Percentiles rank a stretch among this genome's conserved stretches.
phyloP scores from a whole-genome alignment of 2,113 vertebrate species.

The Hippocampus abdominalis region DNA sequence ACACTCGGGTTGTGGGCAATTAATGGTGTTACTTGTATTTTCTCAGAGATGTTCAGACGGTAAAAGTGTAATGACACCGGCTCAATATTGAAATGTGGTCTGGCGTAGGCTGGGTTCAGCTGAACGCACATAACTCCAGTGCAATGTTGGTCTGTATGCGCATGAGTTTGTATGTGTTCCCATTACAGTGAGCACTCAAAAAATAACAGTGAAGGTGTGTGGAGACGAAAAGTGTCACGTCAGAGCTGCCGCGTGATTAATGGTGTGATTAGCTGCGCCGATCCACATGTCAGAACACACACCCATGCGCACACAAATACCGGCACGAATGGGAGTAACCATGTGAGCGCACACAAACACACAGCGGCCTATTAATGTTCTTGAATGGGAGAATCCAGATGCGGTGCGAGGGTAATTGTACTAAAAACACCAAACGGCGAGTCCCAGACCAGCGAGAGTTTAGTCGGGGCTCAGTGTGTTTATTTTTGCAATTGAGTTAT shows the following conservation, averaged over 20 bases:
- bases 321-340: constrained; percentile 32
- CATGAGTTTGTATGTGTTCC: constrained; percentile 22
- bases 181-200: constrained; percentile 57
- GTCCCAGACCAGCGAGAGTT: constrained; percentile 50
- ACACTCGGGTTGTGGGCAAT: no score
- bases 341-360: constrained; percentile 29
- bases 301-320: constrained; percentile 28
- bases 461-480: constrained; percentile 58
- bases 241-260: constrained; percentile 60
- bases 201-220: constrained; percentile 68
- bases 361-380: constrained; percentile 63
- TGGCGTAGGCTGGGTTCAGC: constrained; percentile 9
- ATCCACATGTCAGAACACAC: constrained; percentile 53
- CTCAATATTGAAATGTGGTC: not conserved
- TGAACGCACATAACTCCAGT: constrained; percentile 27
- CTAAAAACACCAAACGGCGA: constrained; percentile 63
- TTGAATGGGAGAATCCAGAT: constrained; percentile 66
- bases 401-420: constrained; percentile 66
- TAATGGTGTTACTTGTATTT: not conserved
- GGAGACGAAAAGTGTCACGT: constrained; percentile 59
- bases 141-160: constrained; percentile 17
- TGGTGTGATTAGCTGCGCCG: constrained; percentile 61
- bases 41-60: not conserved
- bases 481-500: constrained; percentile 68
- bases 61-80: not conserved